Evolutionary conservation across 2,888 invertebrate genomes (phyloP).

Genomic region (Campaea margaritaria): DNA sequence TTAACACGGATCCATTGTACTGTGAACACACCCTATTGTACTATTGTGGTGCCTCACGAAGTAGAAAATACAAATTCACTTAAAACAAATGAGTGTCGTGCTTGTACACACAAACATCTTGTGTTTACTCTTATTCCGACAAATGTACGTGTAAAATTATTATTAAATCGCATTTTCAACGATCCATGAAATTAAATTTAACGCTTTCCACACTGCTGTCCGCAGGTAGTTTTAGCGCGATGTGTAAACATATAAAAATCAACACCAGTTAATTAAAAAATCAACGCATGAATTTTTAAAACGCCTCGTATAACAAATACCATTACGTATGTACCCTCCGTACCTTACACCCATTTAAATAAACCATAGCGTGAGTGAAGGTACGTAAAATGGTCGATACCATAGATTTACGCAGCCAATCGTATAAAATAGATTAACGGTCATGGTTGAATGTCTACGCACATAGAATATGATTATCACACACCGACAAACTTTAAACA

Average conservation of each 20-base stretch:
- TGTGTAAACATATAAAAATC: conserved; percentile 38
- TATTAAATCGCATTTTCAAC: conserved; percentile 4
- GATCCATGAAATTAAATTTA: conserved; percentile 27
- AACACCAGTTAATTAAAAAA: conserved; percentile 43
- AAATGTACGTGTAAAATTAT: conserved; percentile 2
- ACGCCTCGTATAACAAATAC: conserved; percentile 30
- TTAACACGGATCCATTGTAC: conserved; percentile 68
- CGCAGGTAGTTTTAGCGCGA: conserved; percentile 38
- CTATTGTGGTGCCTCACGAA: conserved; percentile 46
- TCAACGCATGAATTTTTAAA: conserved; percentile 38
- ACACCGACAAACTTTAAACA: conserved; percentile 59
- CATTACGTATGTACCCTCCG: conserved; percentile 26
- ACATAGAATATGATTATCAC: conserved; percentile 49
- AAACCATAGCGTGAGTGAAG: conserved; percentile 31
- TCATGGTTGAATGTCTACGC: conserved; percentile 47
- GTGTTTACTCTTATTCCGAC: conserved; percentile 1
- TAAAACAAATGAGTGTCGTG: conserved; percentile 28
- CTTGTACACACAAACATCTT: conserved; percentile 1
- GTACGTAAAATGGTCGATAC: conserved; percentile 13
- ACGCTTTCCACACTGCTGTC: conserved; percentile 35
- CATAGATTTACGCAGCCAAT: conserved; percentile 23
- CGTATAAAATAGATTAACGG: conserved; percentile 41
- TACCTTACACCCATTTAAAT: conserved; percentile 34
- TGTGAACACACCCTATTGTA: conserved; percentile 61
- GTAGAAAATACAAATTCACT: conserved; percentile 44